Conservation (phyloP, 2,113 vertebrate species). For the Percopsis transmontana region DNA sequence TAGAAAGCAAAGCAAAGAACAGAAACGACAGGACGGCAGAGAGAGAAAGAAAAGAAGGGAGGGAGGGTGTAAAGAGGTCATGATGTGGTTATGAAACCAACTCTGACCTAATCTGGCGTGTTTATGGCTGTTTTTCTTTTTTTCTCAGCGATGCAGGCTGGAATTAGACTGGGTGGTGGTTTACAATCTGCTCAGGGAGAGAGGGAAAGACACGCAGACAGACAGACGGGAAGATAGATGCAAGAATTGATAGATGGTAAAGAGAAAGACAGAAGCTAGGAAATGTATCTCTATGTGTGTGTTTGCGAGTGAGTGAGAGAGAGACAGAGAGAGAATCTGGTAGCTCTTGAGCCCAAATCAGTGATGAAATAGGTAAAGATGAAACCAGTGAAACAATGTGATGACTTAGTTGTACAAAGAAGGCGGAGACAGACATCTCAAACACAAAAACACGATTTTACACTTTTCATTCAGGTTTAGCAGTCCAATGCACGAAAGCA, state of each 20-base stretch:
- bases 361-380: neutral
- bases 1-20: slow-evolving; percentile 11
- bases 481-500: neutral
- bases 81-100: slow-evolving; percentile 70
- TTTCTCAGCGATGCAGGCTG: slow-evolving; percentile 59
- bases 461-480: neutral
- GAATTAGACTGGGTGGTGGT: slow-evolving; percentile 68
- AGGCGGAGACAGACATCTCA: neutral
- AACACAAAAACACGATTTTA: neutral
- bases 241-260: neutral
- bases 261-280: neutral
- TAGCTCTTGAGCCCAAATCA: neutral
- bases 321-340: neutral
- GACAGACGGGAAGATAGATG: slow-evolving; percentile 1
- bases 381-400: slow-evolving; percentile 24
- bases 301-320: neutral
- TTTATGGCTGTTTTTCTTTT: slow-evolving; percentile 61
- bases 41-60: neutral
- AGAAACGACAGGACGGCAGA: slow-evolving; percentile 9
- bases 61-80: slow-evolving; percentile 64
- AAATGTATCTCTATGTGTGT: neutral
- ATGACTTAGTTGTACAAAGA: neutral
- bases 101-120: slow-evolving; percentile 73
- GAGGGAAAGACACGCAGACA: slow-evolving; percentile 8
- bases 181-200: slow-evolving; percentile 22